Conservation (phyloP, 2,797 vertebrate genomes). For the Danionella dracula region DNA sequence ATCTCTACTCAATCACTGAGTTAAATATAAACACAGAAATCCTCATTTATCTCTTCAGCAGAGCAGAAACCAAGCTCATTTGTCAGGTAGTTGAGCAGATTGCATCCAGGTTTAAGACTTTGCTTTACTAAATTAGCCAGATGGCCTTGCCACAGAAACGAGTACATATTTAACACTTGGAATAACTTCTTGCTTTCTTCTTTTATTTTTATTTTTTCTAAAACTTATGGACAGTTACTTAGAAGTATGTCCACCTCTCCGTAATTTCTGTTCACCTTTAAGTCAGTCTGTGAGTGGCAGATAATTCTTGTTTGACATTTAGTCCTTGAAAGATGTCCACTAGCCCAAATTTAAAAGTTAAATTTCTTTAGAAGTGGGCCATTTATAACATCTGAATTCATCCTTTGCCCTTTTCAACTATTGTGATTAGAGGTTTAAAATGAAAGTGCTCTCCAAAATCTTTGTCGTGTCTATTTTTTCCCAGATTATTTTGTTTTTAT, state of each 20-base stretch:
- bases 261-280: too few relatives aligned
- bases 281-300: background rate
- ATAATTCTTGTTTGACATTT: background rate
- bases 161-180: too few relatives aligned
- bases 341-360: constrained; percentile 5
- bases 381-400: background rate
- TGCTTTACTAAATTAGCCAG: background rate
- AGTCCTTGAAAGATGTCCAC: too few relatives aligned
- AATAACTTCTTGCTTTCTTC: too few relatives aligned
- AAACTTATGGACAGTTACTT: background rate
- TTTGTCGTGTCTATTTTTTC: background rate
- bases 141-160: background rate
- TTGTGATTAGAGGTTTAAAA: background rate
- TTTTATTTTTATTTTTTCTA: background rate
- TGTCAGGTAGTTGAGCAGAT: background rate
- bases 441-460: background rate
- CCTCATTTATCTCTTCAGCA: background rate
- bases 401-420: background rate
- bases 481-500: background rate
- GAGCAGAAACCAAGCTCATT: constrained; percentile 3
- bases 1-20: background rate
- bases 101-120: background rate
- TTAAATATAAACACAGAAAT: background rate
- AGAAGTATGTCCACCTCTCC: too few relatives aligned
- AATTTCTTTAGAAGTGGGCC: background rate